Evolutionary conservation across 2,113 vertebrate genomes (phyloP).

Genomic region (Argyrosomus japonicus): DNA sequence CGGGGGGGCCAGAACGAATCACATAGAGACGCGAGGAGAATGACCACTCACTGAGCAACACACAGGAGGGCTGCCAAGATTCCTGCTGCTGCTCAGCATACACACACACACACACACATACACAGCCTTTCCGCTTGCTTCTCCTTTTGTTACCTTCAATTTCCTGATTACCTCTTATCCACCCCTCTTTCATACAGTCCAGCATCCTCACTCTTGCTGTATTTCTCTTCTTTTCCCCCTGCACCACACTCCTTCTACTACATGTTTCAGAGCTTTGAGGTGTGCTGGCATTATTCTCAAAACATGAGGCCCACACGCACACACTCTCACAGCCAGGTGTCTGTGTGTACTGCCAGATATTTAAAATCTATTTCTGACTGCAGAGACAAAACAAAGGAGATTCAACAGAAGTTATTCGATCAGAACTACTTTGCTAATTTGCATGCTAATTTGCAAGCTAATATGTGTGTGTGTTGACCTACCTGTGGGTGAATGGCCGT

Average conservation of each 20-base stretch:
- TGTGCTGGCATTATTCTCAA: constrained; percentile 16
- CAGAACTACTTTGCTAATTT: not conserved
- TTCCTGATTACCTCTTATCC: constrained; percentile 41
- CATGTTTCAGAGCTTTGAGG: constrained; percentile 4
- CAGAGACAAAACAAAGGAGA: constrained; percentile 12
- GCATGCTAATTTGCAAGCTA: not conserved
- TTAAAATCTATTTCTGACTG: constrained; percentile 30
- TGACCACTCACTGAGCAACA: constrained; percentile 76
- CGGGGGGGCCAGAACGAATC: constrained; percentile 73
- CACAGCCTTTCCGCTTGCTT: constrained; percentile 43
- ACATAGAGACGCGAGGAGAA: constrained; percentile 76
- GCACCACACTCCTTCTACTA: not conserved
- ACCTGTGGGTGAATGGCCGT: constrained; percentile 81
- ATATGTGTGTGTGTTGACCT: constrained; percentile 30
- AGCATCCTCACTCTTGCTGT: not conserved
- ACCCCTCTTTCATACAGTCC: constrained; percentile 1
- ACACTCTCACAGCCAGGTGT: constrained; percentile 2
- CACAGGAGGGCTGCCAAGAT: constrained; percentile 75
- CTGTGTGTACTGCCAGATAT: constrained; percentile 22
- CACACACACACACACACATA: constrained; percentile 36
- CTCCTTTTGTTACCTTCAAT: constrained; percentile 51
- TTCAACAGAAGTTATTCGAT: constrained; percentile 6
- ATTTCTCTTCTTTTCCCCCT: not conserved
- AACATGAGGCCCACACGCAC: constrained; percentile 1
- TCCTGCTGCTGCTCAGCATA: constrained; percentile 46